Evolutionary conservation across 1,140 invertebrate genomes (phyloP).

Genomic region (Atta cephalotes): DNA sequence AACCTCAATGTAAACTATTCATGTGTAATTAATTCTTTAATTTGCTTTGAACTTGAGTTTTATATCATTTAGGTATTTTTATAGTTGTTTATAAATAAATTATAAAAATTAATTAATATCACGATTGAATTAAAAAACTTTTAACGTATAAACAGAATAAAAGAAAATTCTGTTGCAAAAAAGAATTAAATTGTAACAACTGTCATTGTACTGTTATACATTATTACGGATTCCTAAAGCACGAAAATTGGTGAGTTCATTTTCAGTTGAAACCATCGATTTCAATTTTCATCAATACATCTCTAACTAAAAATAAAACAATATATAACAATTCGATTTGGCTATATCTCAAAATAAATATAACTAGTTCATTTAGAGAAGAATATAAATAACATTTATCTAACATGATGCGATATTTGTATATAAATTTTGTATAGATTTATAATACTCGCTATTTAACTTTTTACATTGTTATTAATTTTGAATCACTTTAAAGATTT

Average conservation of each 20-base stretch:
- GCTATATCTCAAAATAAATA: neutral
- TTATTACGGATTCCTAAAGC: neutral
- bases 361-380: neutral
- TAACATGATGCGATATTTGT: neutral
- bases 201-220: neutral
- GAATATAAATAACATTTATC: neutral
- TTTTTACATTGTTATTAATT: neutral
- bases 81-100: neutral
- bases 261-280: neutral
- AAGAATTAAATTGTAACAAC: conserved; percentile 10
- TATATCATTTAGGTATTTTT: neutral
- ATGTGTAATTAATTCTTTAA: neutral
- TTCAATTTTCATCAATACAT: conserved; percentile 11
- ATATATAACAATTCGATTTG: conserved; percentile 14
- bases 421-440: neutral
- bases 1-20: neutral
- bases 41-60: neutral
- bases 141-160: neutral
- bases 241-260: neutral
- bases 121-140: neutral
- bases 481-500: neutral
- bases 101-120: neutral
- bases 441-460: neutral
- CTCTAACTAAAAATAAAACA: neutral
- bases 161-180: neutral